Base-by-base conservation (phyloP, 2,888 invertebrate species). In the Bellardia bayeri region DNA sequence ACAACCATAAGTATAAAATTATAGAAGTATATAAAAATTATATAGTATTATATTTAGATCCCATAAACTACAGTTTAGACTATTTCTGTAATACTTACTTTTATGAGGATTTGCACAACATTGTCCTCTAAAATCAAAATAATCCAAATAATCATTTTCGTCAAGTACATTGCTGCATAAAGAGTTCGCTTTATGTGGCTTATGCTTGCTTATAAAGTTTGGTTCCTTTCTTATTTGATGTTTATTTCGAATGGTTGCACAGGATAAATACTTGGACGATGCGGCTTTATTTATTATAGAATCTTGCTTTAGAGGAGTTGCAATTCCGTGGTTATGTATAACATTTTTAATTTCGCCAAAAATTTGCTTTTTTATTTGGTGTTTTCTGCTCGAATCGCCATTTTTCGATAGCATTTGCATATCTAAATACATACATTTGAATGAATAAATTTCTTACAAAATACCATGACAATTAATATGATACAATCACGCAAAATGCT, bases 291-390 rank as follows among this genome's bases (percentile, higher is more conserved):
- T 61, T 61, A 2, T 7, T 4, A 14, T 0, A n/a, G 42, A 16
- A 23, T 80, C 74, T n/a, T 23, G 45, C n/a, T 80, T 75, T 33
- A 75, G 63, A n/a, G 69, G 68, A 2, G 68, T 68, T 8, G 30
- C 14, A 14, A 37, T 5, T 1, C 54, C 74, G 8, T 85, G 85
- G 45, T 80, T 80, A 45, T 80, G 80, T 11, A 85, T 85, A 23
- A 74, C 61, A 74, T 85, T 85, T 37, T 80, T 85, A 8, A 85
- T 80, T 80, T 85, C 85, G 0, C 85, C 75, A 69, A 85, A 80
- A 37, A 85, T 16, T 68, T 82, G 69, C 40, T 84, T 84, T 30
- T 56, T 83, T 6, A 9, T 68, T 63, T 54, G 61, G 8, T 80
- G 69, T 13, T 85, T 85, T 13, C 85, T 74, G 2, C 5, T 23